Base-by-base conservation (phyloP, 1,140 invertebrate species). In the Zaprionus vittiger region DNA sequence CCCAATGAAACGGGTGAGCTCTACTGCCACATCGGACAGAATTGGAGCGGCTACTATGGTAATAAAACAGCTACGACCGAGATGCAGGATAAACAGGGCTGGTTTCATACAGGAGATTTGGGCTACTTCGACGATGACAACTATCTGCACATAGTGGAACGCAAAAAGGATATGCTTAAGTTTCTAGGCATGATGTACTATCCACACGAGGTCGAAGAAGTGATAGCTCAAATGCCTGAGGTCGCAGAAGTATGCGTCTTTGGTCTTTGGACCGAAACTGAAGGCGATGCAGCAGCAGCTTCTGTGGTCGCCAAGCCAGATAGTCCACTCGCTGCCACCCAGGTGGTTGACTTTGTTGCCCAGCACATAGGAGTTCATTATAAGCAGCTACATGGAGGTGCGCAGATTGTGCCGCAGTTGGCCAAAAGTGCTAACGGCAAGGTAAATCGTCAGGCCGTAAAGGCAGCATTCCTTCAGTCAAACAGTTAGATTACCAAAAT, bases 81-180 rank as follows among this genome's bases (percentile, higher is more conserved):
- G 26, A 80, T 93, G 62, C 82, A 89, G 5, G 92, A 93, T 44
- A 20, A 75, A 1, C 83, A 87, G 15, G 95, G 96, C 5, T 97
- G 95, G 95, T 92, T 95, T 12, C 93, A 94, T 64, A 96, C 96
- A 5, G 96, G 96, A 37, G 96, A 96, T 80, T 85, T 96, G 59
- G 96, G 95, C 17, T 94, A 94, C 65, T 93, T 94, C 38, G 94
- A 96, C 71, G 91, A 94, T 26, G 91, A 95, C n/a, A 94, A 93
- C 26, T 91, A 92, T 57, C 77, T 95, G 41, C 94, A 93, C 72
- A 94, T 96, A 68, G 93, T 95, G 5, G 95, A 96, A 76, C 91
- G 96, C 44, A 92, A 95, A 12, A 96, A 96, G 80, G 95, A 96
- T 80, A 91, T 94, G 49, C 94, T 95, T 2, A 93, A 93, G 65